phyloP scores from a whole-genome alignment of 30 jellyfish, hydroid and myxozoan species.

The Hydra vulgaris region DNA sequence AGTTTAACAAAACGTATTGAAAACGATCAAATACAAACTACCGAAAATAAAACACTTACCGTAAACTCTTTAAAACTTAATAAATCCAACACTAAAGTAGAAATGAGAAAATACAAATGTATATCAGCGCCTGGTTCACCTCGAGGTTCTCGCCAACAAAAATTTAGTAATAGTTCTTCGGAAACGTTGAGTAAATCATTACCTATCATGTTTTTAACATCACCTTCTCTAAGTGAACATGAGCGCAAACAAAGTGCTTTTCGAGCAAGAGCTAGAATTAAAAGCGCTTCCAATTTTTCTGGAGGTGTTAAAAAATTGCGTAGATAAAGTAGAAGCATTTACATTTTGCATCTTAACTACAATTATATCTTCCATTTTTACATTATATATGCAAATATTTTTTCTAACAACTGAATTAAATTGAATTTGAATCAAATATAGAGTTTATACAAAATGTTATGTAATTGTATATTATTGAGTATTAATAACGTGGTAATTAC shows the following conservation, averaged over 20 bases:
- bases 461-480: too few species aligned
- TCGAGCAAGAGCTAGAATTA: constrained; percentile 35
- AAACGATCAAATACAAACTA: not conserved
- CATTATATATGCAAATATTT: too few species aligned
- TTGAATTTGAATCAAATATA: too few species aligned
- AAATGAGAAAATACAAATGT: not conserved
- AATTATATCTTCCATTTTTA: too few species aligned
- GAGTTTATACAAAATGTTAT: too few species aligned
- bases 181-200: constrained; percentile 1
- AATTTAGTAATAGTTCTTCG: not conserved
- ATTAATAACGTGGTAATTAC: too few species aligned
- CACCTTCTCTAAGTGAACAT: constrained; percentile 1
- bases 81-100: not conserved
- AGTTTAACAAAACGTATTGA: not conserved
- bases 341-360: too few species aligned
- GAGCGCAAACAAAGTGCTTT: constrained; percentile 29
- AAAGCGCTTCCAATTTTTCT: not conserved
- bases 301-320: constrained; percentile 14
- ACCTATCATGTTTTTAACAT: constrained; percentile 18
- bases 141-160: constrained; percentile 29
- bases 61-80: not conserved
- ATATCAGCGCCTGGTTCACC: constrained; percentile 49
- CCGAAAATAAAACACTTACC: not conserved
- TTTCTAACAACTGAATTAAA: too few species aligned
- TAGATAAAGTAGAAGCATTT: not conserved